phyloP scores from a whole-genome alignment of 2,888 invertebrate genomes.

The Drosophila prostipennis region DNA sequence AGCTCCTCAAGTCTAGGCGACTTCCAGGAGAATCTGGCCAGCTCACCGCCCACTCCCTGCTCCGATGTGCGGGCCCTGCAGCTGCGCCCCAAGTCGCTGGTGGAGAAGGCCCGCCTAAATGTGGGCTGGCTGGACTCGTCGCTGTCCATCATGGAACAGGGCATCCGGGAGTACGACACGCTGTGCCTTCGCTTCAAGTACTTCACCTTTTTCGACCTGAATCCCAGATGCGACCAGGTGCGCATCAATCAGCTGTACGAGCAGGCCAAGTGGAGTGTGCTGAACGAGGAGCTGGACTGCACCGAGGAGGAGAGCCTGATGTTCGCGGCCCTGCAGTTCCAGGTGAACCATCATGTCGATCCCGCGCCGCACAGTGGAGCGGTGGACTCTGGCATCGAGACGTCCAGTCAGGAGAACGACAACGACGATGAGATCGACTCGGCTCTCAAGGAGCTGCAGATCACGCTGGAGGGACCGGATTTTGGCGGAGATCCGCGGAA shows the following conservation, averaged over 20 bases:
- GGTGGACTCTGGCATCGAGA: conserved; percentile 64
- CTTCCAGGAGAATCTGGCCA: conserved; percentile 88
- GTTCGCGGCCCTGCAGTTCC: conserved; percentile 97
- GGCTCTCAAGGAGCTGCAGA: conserved; percentile 96
- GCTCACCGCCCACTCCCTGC: conserved; percentile 93
- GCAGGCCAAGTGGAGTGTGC: conserved; percentile 98
- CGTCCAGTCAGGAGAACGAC: conserved; percentile 83
- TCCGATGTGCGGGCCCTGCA: conserved; percentile 91
- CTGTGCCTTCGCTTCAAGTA: conserved; percentile 97
- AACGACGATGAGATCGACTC: conserved; percentile 99
- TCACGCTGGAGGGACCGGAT: conserved; percentile 93
- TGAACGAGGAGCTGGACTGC: conserved; percentile 99
- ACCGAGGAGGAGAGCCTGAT: conserved; percentile 99
- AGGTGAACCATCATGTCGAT: conserved; percentile 91
- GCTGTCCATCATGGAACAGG: conserved; percentile 99
- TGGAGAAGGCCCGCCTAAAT: conserved; percentile 97
- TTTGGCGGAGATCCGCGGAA: conserved; percentile 88
- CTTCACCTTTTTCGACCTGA: conserved; percentile 98
- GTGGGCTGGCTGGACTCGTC: conserved; percentile 99
- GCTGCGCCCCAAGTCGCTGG: conserved; percentile 92
- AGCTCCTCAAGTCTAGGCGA: conserved; percentile 83
- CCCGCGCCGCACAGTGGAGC: conserved; percentile 65
- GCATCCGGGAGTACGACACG: conserved; percentile 96
- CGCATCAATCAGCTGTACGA: conserved; percentile 99
- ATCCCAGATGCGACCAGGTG: conserved; percentile 96